Base-by-base conservation (phyloP, 1,140 invertebrate genomes). In the Drosophila pseudoananassae region DNA sequence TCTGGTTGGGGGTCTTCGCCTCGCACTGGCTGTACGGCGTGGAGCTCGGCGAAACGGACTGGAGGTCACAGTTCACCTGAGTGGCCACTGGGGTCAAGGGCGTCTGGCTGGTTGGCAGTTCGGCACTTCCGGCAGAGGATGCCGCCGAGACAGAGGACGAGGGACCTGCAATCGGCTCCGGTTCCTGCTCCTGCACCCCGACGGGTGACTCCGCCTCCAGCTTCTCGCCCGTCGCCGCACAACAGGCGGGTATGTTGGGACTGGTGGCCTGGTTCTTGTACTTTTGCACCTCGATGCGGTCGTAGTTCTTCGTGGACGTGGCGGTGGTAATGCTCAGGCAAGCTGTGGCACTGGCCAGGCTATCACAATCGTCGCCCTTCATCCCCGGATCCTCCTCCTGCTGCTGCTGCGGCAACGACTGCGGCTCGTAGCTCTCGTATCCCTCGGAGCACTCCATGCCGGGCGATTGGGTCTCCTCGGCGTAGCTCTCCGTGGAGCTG, bases 251-350 rank as follows among this genome's bases (percentile, higher is more conserved):
- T 66, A 92, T 91, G 31, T 92, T 92, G 31, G 91, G 91, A 85
- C 91, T 92, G 53, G 91, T 92, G 20, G 91, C 90, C 79, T 92
- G 91, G 56, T 92, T 90, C 63, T 91, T 92, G 52, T 90, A 91
- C 73, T 92, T 92, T 50, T 91, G 90, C 56, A 91, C 90, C 74
- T 91, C 90, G 27, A 91, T 91, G 53, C 90, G 90, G 54, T 91
- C 90, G 47, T 91, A 91, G 77, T 82, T 90, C 73, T 91, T 91
- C 9, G 90, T 90, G 29, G 90, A 90, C 5, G 90, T 91, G 54
- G 82, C 64, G 40, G 90, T 91, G 15, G 90, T 91, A 47, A 91
- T 91, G 73, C 90, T 91, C 49, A 91, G 70, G 29, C 90, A 91
- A 58, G 73, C 87, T 29, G 81, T 91, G 58, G 79, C 78, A 50